Evolutionary conservation across 2,888 invertebrate genomes (phyloP).

Genomic region (Xylophagus ater): DNA sequence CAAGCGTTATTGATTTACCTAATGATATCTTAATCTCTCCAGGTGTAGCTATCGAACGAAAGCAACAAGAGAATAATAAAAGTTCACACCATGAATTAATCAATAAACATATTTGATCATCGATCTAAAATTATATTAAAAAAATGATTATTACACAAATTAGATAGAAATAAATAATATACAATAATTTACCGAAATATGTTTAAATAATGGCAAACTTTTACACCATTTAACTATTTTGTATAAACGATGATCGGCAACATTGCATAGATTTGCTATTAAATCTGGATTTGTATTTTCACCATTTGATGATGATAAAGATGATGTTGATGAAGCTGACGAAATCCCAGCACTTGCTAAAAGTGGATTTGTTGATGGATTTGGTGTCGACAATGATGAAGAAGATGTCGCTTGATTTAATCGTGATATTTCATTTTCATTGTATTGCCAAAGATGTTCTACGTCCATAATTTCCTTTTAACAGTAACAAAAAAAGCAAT

Average conservation of each 20-base stretch:
- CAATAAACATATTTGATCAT: conserved; percentile 92
- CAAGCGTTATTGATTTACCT: conserved; percentile 37
- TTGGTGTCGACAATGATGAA: conserved; percentile 24
- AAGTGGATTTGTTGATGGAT: conserved; percentile 44
- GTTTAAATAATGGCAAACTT: conserved; percentile 89
- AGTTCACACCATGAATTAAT: conserved; percentile 98
- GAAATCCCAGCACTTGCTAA: conserved; percentile 44
- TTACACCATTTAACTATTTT: conserved; percentile 99
- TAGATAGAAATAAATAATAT: too few relatives aligned
- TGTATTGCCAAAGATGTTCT: conserved; percentile 91
- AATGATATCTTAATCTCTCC: conserved; percentile 68
- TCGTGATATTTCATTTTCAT: conserved; percentile 64
- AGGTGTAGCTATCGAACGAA: conserved; percentile 82
- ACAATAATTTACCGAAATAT: conserved; percentile 68
- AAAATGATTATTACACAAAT: too few relatives aligned
- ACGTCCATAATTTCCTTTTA: conserved; percentile 93
- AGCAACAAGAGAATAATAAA: conserved; percentile 83
- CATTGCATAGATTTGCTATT: conserved; percentile 81
- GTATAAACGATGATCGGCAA: conserved; percentile 89
- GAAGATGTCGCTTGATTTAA: conserved; percentile 42
- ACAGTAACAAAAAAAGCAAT: conserved; percentile 20
- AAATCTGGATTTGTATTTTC: conserved; percentile 70
- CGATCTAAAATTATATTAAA: conserved; percentile 55
- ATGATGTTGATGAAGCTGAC: too few relatives aligned
- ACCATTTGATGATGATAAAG: conserved; percentile 25